Percentiles rank a stretch among this genome's conserved stretches.
phyloP scores from a whole-genome alignment of 2,113 vertebrate species.

The Vireo altiloquus region DNA sequence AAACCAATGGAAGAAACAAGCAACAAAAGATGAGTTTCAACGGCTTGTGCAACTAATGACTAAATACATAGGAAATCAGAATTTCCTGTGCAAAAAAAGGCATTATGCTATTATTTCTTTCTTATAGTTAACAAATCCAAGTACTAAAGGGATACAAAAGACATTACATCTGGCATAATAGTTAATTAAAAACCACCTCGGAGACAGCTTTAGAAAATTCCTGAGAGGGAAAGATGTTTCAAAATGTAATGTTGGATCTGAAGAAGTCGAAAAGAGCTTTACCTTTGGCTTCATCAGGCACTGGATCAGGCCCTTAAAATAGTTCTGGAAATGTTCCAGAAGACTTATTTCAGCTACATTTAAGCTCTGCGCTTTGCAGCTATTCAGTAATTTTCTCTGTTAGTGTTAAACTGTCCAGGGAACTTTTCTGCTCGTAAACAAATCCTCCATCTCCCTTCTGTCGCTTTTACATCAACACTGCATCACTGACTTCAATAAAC shows the following conservation, averaged over 20 bases:
- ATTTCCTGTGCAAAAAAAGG: neutral
- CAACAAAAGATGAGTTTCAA: neutral
- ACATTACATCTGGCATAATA: neutral
- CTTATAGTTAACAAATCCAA: neutral
- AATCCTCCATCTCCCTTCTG: conserved; percentile 20
- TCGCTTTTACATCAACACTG: neutral
- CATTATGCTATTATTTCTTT: neutral
- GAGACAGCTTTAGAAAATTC: neutral
- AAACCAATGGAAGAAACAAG: neutral
- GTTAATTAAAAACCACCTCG: neutral
- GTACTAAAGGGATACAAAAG: neutral
- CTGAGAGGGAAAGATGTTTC: neutral
- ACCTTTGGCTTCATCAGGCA: neutral
- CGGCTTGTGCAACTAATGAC: neutral
- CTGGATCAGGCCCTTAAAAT: conserved; percentile 21
- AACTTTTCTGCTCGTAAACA: conserved; percentile 20
- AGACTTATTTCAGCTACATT: conserved; percentile 39
- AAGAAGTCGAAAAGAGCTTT: neutral
- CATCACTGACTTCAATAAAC: conserved; percentile 29
- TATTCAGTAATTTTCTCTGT: conserved; percentile 40
- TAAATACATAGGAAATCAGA: neutral
- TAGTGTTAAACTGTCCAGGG: conserved; percentile 37
- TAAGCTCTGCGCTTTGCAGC: conserved; percentile 4
- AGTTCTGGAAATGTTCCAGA: conserved; percentile 27
- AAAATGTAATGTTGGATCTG: neutral